A percentile compares a stretch with the other conserved stretches of the same genome.
Evolutionary conservation across 2,888 invertebrate species (phyloP).

Genomic region (Xiphydria camelus): DNA sequence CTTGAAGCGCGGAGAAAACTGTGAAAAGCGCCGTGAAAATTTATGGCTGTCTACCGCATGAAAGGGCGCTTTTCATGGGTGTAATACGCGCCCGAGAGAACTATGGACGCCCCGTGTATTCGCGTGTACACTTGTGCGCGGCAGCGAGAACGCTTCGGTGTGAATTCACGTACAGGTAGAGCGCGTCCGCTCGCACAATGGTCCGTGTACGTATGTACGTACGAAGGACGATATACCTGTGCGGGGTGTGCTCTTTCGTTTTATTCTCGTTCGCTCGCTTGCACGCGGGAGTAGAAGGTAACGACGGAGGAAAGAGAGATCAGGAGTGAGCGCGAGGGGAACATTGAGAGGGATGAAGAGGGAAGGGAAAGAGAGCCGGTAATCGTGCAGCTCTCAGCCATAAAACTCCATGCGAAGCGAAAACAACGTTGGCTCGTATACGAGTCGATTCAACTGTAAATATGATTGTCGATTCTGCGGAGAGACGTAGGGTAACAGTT

Average conservation of each 20-base stretch:
- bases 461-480: too few species aligned
- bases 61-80: conserved; percentile 9
- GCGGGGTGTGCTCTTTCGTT: neutral
- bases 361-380: conserved; percentile 38
- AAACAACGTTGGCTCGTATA: too few species aligned
- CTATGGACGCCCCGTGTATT: conserved; percentile 18
- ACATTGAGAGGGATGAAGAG: conserved; percentile 20
- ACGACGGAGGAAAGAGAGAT: too few species aligned
- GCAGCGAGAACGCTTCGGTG: conserved; percentile 9
- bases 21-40: conserved; percentile 31
- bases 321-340: conserved; percentile 20
- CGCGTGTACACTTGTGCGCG: conserved; percentile 17
- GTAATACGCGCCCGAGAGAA: conserved; percentile 4
- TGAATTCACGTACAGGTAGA: conserved; percentile 15
- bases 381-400: conserved; percentile 45
- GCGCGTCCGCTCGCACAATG: conserved; percentile 16
- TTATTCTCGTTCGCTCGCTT: neutral
- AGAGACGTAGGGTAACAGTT: too few species aligned
- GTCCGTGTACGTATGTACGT: neutral
- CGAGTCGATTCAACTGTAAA: too few species aligned
- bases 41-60: conserved; percentile 23
- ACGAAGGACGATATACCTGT: neutral
- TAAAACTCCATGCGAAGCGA: conserved; percentile 47
- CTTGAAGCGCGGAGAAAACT: conserved; percentile 18
- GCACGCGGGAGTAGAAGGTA: neutral